A percentile compares a stretch with the other conserved stretches of the same genome.
Conservation (phyloP, 2,113 vertebrate genomes). For the Aviceda subcristata region DNA sequence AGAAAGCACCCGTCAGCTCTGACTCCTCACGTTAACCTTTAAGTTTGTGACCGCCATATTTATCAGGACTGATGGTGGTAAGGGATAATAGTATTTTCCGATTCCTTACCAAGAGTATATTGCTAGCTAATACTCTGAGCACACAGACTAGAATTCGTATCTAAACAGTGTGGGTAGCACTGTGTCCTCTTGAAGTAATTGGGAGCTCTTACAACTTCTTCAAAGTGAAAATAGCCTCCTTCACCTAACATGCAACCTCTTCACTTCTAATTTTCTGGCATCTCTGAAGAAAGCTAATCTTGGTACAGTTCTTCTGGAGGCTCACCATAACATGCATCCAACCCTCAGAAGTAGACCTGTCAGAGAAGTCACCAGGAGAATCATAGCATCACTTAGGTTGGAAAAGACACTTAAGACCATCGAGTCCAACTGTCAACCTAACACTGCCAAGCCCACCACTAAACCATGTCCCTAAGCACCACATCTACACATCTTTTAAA, state of each 20-base stretch:
- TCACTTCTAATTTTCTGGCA: not conserved
- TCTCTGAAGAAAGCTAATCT: not conserved
- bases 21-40: not conserved
- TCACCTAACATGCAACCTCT: not conserved
- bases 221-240: not conserved
- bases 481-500: not conserved
- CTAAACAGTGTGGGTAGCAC: not conserved
- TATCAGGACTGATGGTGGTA: not conserved
- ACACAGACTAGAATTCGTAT: not conserved
- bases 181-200: not conserved
- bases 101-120: not conserved
- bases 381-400: not conserved
- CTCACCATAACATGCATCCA: not conserved
- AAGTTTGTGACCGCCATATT: not conserved
- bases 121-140: not conserved
- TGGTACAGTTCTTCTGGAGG: not conserved
- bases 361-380: not conserved
- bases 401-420: not conserved
- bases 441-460: not conserved
- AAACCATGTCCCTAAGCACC: not conserved
- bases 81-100: not conserved
- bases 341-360: not conserved
- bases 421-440: not conserved
- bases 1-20: not conserved
- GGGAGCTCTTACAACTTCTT: not conserved